Conservation (phyloP, 2,797 vertebrate genomes). For the Anomalospiza imberbis region DNA sequence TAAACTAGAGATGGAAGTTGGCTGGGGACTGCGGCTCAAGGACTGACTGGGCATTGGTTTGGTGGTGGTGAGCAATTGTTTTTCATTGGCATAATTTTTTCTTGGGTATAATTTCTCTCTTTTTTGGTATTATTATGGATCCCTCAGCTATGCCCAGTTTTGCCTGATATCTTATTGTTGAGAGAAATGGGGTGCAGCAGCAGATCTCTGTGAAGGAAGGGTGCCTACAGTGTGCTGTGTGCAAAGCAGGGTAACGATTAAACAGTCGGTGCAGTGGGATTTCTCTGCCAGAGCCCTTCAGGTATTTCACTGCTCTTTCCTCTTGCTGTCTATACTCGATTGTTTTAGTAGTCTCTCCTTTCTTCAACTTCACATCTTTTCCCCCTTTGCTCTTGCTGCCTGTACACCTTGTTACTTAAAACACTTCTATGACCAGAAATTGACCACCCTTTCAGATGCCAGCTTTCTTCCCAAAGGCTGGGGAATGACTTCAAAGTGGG, state of each 20-base stretch:
- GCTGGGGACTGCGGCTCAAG: rapidly evolving
- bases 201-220: not conserved
- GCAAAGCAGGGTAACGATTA: not conserved
- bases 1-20: not conserved
- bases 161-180: not conserved
- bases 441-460: not conserved
- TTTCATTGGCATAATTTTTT: not conserved
- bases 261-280: not conserved
- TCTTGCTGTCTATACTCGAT: not conserved
- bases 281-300: not conserved
- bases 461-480: not conserved
- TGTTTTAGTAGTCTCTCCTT: not conserved
- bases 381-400: not conserved
- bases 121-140: not conserved
- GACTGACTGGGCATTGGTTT: not conserved
- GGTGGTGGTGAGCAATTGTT: not conserved
- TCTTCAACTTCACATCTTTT: not conserved
- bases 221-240: not conserved
- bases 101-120: not conserved
- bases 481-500: not conserved
- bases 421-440: not conserved
- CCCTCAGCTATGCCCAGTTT: not conserved
- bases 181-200: not conserved
- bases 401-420: not conserved
- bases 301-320: not conserved